Evolutionary conservation across 2,888 invertebrate genomes (phyloP).

Genomic region (Pyrrhia umbra): DNA sequence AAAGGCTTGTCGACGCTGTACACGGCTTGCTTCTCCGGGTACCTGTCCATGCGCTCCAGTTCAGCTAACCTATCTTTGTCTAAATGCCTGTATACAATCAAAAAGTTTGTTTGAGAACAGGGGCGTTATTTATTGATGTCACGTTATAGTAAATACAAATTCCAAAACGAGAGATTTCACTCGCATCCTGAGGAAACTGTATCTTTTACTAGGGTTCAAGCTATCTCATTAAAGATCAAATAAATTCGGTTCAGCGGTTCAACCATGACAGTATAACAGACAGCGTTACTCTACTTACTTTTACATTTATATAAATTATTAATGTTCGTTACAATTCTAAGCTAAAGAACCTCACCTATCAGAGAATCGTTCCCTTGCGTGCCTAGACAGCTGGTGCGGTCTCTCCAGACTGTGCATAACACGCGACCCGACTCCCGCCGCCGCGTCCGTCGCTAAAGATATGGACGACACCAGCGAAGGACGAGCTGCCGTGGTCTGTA

Average conservation of each 20-base stretch:
- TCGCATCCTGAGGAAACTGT: too few species aligned
- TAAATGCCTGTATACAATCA: slow-evolving; percentile 77
- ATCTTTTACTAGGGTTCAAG: too few species aligned
- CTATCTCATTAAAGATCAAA: too few species aligned
- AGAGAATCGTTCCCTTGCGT: slow-evolving; percentile 85
- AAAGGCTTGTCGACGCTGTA: slow-evolving; percentile 89
- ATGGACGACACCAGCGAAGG: slow-evolving; percentile 88
- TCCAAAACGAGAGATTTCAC: too few species aligned
- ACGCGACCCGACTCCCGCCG: slow-evolving; percentile 71
- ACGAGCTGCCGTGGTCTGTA: slow-evolving; percentile 81
- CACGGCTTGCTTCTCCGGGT: slow-evolving; percentile 87
- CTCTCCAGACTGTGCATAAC: slow-evolving; percentile 86
- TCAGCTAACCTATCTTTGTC: slow-evolving; percentile 87
- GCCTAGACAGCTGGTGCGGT: slow-evolving; percentile 84
- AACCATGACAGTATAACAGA: too few species aligned
- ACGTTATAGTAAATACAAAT: too few species aligned
- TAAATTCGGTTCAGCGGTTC: too few species aligned
- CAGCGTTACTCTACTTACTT: too few species aligned
- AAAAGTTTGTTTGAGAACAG: too few species aligned
- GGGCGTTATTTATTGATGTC: too few species aligned
- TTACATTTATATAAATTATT: too few species aligned
- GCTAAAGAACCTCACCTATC: slow-evolving; percentile 77
- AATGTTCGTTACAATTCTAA: too few species aligned
- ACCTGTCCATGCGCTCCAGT: slow-evolving; percentile 86
- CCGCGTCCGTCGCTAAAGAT: slow-evolving; percentile 85